A percentile compares a stretch with the other conserved stretches of the same genome.
These are phyloP conservation scores for Oasisia sp. DNA, from an alignment of 2,888 invertebrate genomes.

Conservation along the genomic window DNA sequence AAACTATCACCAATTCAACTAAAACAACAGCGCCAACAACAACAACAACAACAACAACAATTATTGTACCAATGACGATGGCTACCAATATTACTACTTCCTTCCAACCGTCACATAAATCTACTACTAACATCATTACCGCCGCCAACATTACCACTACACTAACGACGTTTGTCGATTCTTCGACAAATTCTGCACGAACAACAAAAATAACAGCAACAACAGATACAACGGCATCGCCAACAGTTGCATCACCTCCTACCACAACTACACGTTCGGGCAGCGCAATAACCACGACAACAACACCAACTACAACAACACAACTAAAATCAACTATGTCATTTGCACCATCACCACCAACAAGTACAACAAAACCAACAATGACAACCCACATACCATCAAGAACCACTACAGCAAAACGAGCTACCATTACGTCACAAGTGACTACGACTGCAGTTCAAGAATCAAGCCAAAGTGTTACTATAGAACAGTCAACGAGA, in stretches of 20 bases:
- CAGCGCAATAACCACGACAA: background rate
- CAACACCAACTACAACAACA: background rate
- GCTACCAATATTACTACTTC: too few species aligned
- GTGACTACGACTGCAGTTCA: background rate
- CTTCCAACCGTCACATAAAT: background rate
- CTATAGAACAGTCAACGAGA: background rate
- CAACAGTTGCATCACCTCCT: too few species aligned
- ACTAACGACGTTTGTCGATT: background rate
- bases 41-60: background rate
- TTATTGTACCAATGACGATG: background rate
- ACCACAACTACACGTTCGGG: too few species aligned
- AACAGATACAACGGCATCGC: background rate
- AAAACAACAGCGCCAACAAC: background rate
- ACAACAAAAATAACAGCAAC: conserved; percentile 13
- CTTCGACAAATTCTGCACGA: background rate
- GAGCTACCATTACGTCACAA: background rate
- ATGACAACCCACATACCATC: background rate
- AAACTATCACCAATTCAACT: background rate
- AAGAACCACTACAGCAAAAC: conserved; percentile 17
- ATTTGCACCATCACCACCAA: background rate
- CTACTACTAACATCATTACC: background rate
- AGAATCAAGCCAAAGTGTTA: background rate
- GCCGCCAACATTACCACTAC: background rate
- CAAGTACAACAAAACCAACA: background rate
- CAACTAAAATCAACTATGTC: background rate